Evolutionary conservation across 2,797 vertebrate species (phyloP), one percentile per base, ranked within the genome.

Genomic region (Austrolebias charrua): DNA sequence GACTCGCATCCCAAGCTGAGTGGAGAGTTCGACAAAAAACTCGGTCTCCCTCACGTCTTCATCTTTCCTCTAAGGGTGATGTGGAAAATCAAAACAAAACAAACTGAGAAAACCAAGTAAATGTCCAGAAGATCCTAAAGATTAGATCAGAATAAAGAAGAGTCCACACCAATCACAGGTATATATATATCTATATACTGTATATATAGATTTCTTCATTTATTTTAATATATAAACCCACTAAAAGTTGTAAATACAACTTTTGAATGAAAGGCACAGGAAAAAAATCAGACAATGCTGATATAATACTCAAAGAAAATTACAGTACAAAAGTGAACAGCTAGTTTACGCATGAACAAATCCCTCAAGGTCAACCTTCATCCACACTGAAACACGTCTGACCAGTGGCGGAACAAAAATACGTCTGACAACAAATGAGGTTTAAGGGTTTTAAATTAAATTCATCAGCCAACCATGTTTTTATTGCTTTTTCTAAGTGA

Each of bases 161-260:
- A 80, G 71, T 62, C 80, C 76, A 87, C 77, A 80, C 85, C 74
- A 44, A 69, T 47, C 6, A 14, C 64, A 76, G 55, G 52, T 87
- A 71, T 88, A 83, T 81, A 70, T 88, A 81, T 82, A 77, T 88
- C 76, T 86, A 63, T 89, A 77, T 82, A 81, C n/a, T n/a, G n/a
- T 71, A 70, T 79, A 46, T 83, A 92, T 92, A 91, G 88, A 95
- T 87, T 79, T 91, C 78, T 89, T 91, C 78, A 93, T 95, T 94
- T 92, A 95, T 94, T 98, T 95, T 94, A 94, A 96, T 96, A 95
- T 92, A 93, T 94, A 93, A 96, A 95, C 94, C 92, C 92, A 96
- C 95, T 95, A 95, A 94, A 97, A 97, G 95, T 96, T 96, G 96
- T 93, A 89, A 91, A 95, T 95, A 96, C 95, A 96, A 98, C 95